Base-by-base conservation (phyloP, 2,888 invertebrate species). In the Cosmorhoe ocellata region DNA sequence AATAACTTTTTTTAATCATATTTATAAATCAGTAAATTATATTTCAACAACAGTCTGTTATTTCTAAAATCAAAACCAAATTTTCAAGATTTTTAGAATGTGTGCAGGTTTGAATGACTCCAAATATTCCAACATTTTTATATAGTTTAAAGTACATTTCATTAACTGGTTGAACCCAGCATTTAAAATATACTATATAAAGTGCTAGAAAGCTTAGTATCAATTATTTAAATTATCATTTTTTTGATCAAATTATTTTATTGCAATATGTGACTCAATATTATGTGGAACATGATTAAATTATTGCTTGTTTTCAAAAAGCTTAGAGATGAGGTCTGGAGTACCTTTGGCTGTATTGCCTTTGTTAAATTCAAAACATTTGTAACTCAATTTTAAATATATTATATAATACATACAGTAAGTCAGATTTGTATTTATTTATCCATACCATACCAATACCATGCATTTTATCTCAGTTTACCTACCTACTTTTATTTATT, bases 321-420 rank as follows among this genome's bases (percentile, higher is more conserved):
- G 78, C 81, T 82, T 53, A 68, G 71, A 68, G 71, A 69, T 18
- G 69, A 79, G 71, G 74, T 78, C 66, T 62, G 74, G 75, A 77
- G 77, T 78, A 83, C 77, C 76, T 76, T 70, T 76, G 81, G 80
- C 81, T 76, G 66, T 75, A 73, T 77, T 74, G 81, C 79, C 81
- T 80, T 85, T 84, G 77, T 78, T 77, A 69, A 83, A 84, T 76
- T 81, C 74, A 59, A 68, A 79, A 84, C 76, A 82, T 87, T 87
- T 90, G 89, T 90, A 90, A 90, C 82, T 86, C 86, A 84, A 81
- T 86, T 88, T 88, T 80, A 84, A 90, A 87, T 89, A 89, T 87
- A 90, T 75, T 84, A 84, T 88, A 78, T 85, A 80, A 83, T 83
- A 78, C 80, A 83, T 83, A 78, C 80, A 78, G 79, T 77, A 74